phyloP scores from a whole-genome alignment of 2,888 invertebrate species.

The Bellardia pandia region DNA sequence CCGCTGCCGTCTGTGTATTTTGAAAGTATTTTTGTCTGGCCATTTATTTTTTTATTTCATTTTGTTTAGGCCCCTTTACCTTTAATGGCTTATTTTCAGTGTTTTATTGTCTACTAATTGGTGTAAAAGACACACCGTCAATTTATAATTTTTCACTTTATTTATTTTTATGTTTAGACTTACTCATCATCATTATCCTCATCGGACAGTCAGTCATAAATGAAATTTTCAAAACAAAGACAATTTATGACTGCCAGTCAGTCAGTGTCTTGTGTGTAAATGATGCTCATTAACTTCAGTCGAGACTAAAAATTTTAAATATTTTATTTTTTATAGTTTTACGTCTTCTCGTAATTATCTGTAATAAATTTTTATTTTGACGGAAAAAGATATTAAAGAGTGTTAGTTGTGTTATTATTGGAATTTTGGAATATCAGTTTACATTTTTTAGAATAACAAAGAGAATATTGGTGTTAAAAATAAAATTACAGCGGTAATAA shows the following conservation, averaged over 20 bases:
- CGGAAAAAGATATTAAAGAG: not conserved
- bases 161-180: not conserved
- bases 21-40: slow-evolving; percentile 4
- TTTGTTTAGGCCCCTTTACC: not conserved
- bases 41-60: not conserved
- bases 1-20: not conserved
- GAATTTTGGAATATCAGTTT: not conserved
- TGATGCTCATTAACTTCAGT: slow-evolving; percentile 16
- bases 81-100: slow-evolving; percentile 43
- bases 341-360: slow-evolving; percentile 8
- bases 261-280: slow-evolving; percentile 18
- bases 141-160: slow-evolving; percentile 22
- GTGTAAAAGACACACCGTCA: slow-evolving; percentile 43
- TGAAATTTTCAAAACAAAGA: slow-evolving; percentile 30
- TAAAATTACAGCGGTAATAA: no score
- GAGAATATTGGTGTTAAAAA: no score
- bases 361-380: slow-evolving; percentile 11
- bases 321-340: not conserved
- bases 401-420: not conserved
- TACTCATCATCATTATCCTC: not conserved
- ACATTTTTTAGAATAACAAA: not conserved
- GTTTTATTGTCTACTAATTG: slow-evolving; percentile 67
- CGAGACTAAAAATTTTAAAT: slow-evolving; percentile 17
- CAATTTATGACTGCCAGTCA: slow-evolving; percentile 19
- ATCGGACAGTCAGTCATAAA: slow-evolving; percentile 30